These are phyloP conservation scores for Sipha flava DNA, from an alignment of 1,140 invertebrate genomes.

Conservation along the genomic window DNA sequence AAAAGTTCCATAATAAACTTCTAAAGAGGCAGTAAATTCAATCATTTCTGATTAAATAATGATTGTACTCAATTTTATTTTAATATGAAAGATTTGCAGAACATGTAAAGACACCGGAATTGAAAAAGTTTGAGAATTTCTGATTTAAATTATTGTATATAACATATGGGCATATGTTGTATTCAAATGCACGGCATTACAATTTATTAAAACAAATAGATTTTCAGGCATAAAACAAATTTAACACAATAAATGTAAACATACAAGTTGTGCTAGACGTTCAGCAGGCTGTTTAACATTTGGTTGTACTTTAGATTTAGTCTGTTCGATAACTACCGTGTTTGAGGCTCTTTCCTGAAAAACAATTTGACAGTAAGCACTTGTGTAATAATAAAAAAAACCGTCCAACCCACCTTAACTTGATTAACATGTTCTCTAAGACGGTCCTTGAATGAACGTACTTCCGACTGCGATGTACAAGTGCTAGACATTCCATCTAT, in stretches of 20 bases:
- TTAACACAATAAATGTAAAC: neutral
- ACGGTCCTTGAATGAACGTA: slow-evolving; percentile 38
- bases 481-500: slow-evolving; percentile 5
- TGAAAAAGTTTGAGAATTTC: too few relatives aligned
- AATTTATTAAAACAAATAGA: too few relatives aligned
- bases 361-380: neutral
- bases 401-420: slow-evolving; percentile 35
- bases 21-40: too few relatives aligned
- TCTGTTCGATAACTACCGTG: slow-evolving; percentile 27
- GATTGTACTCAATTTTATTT: too few relatives aligned
- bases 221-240: too few relatives aligned
- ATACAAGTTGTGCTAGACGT: slow-evolving; percentile 12
- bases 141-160: too few relatives aligned
- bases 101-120: too few relatives aligned
- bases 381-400: neutral
- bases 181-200: too few relatives aligned
- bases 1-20: too few relatives aligned
- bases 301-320: neutral
- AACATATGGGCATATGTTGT: too few relatives aligned
- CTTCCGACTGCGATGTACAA: slow-evolving; percentile 37
- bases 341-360: slow-evolving; percentile 35
- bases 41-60: too few relatives aligned
- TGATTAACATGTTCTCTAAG: slow-evolving; percentile 38
- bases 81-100: too few relatives aligned
- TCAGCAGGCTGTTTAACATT: slow-evolving; percentile 19